Evolutionary conservation across 2,797 vertebrate genomes (phyloP).

Genomic region (Tapera naevia): DNA sequence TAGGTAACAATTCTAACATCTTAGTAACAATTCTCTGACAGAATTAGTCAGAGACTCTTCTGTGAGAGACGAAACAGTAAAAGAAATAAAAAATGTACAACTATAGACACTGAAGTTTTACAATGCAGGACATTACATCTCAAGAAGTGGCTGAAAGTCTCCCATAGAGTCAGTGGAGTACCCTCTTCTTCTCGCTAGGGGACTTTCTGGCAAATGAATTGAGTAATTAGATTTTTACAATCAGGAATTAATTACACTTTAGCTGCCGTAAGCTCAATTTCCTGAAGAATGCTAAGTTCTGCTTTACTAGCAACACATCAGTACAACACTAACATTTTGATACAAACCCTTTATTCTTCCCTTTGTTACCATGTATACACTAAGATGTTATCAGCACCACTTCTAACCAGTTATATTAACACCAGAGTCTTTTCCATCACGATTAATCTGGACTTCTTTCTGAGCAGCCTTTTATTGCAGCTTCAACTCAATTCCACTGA

Average conservation of each 20-base stretch:
- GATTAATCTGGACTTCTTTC: background rate
- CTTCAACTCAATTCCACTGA: background rate
- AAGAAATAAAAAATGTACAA: accelerated
- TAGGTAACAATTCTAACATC: background rate
- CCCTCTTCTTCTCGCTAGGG: background rate
- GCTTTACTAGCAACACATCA: background rate
- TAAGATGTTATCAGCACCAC: background rate
- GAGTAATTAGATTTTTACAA: background rate
- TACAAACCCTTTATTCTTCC: background rate
- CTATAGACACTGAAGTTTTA: background rate
- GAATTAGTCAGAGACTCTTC: background rate
- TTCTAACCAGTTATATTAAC: background rate
- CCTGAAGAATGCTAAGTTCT: background rate
- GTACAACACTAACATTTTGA: background rate
- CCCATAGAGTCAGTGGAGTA: background rate
- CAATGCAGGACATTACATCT: background rate
- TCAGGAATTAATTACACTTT: background rate
- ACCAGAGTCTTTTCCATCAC: accelerated
- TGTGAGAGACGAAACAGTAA: background rate
- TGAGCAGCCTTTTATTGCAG: background rate
- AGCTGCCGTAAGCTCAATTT: background rate
- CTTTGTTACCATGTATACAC: no score
- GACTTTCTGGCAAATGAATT: background rate
- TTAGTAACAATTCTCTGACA: accelerated
- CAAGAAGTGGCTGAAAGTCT: accelerated